Evolutionary conservation across 2,888 invertebrate species (phyloP), one percentile per base, ranked within the genome.

Genomic region (Papilio demoleus): DNA sequence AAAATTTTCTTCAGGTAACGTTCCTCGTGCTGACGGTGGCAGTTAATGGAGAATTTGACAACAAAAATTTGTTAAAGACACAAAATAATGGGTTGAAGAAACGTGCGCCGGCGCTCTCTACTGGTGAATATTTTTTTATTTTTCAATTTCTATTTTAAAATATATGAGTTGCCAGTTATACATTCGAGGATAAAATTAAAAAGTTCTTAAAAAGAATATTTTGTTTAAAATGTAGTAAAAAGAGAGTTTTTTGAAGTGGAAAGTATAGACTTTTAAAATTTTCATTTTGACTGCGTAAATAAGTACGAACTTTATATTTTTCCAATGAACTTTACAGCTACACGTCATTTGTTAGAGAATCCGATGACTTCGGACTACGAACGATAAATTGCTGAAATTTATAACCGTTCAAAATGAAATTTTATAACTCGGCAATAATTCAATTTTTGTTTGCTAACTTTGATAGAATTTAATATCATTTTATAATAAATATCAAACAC

Each of bases 61-160:
- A 17, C 47, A 47, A 31, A 17, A 68, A 19, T 38, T 14, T 47
- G 8, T 38, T 40, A 34, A 81, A 78, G 40, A 77, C 81, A 0
- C 85, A 79, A 19, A 88, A 88, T 9, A 84, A 82, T 68, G 74
- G 74, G 0, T 59, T 84, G 0, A 78, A 79, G 45, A 84, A 84
- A 67, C 77, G 84, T 68, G 76, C 80, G 0, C 82, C 84, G 0
- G 72, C 75, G 1, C 50, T 81, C 47, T 74, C 80, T 22, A 77
- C 81, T 70, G 81, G 82, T 83, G 6, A 45, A 1, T 38, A 4
- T 31, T 38, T n/a, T 6, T 14, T 27, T 24, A 14, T 24, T 47
- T 47, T 8, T 11, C 24, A 12, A 47, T 47, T 47, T 45, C 2
- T 4, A 47, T 22, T 47, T 47, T 4, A 11, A 4, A 4, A 22